Evolutionary conservation across 2,888 invertebrate genomes (phyloP).

Genomic region (Hirtodrosophila confusa): DNA sequence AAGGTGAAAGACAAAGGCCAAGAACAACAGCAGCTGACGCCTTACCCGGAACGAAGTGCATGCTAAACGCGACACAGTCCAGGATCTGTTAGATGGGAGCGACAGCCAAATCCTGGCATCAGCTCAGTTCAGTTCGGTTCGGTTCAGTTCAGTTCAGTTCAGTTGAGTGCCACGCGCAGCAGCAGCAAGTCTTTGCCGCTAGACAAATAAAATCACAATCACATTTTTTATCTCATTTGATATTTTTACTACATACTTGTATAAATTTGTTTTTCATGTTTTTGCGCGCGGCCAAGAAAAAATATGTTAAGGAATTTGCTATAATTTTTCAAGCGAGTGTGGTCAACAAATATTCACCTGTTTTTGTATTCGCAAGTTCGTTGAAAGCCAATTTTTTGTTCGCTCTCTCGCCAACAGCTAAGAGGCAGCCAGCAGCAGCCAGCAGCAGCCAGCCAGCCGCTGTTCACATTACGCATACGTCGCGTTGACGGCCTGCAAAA

Average conservation of each 20-base stretch:
- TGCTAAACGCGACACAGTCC: neutral
- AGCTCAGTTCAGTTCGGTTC: slow-evolving; percentile 15
- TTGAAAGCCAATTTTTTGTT: slow-evolving; percentile 37
- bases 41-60: slow-evolving; percentile 21
- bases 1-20: slow-evolving; percentile 67
- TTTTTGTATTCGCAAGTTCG: slow-evolving; percentile 63
- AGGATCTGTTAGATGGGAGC: slow-evolving; percentile 23
- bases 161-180: slow-evolving; percentile 52
- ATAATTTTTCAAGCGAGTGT: slow-evolving; percentile 49
- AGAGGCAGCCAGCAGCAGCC: too few species aligned
- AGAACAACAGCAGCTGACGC: slow-evolving; percentile 10
- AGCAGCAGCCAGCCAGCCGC: neutral
- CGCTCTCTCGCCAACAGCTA: neutral
- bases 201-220: slow-evolving; percentile 56
- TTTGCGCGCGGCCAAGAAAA: slow-evolving; percentile 33
- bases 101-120: slow-evolving; percentile 52
- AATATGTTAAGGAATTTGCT: slow-evolving; percentile 36
- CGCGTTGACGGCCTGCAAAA: slow-evolving; percentile 57
- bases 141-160: slow-evolving; percentile 25
- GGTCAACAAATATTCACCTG: slow-evolving; percentile 68
- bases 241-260: slow-evolving; percentile 18
- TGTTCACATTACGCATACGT: slow-evolving; percentile 73
- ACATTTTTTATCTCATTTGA: slow-evolving; percentile 9
- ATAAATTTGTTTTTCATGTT: slow-evolving; percentile 64
- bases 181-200: slow-evolving; percentile 32